These are phyloP conservation scores for Anthopleura xanthogrammica DNA, from an alignment of 92 coral and sea anemone species.

Conservation along the genomic window DNA sequence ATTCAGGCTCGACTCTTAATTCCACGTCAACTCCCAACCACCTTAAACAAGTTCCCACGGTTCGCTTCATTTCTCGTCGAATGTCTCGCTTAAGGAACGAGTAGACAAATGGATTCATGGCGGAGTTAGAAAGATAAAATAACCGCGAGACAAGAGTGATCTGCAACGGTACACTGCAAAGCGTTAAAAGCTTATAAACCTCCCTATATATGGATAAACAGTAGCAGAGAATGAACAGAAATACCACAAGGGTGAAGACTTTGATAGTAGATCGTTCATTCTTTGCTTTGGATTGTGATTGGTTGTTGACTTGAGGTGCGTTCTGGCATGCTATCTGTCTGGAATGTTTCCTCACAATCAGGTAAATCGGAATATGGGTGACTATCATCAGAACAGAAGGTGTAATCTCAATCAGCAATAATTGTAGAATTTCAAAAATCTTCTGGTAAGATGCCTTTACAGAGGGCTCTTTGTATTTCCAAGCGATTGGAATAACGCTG, in stretches of 20 bases:
- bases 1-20: background rate
- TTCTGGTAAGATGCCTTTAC: background rate
- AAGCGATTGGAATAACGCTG: conserved; percentile 43
- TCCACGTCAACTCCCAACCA: background rate
- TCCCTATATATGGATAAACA: conserved; percentile 46
- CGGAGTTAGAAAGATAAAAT: conserved; percentile 44
- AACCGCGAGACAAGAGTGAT: conserved; percentile 38
- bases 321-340: conserved; percentile 14
- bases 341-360: conserved; percentile 32
- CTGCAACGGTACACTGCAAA: conserved; percentile 15
- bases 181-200: conserved; percentile 25
- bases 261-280: conserved; percentile 29
- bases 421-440: background rate
- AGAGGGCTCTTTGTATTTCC: conserved; percentile 13
- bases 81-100: conserved; percentile 59
- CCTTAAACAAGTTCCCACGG: background rate
- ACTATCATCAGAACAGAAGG: conserved; percentile 40
- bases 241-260: conserved; percentile 51
- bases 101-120: conserved; percentile 61
- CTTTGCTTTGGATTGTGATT: conserved; percentile 9
- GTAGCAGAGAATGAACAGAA: conserved; percentile 57
- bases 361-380: conserved; percentile 34
- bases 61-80: conserved; percentile 29
- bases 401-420: conserved; percentile 42
- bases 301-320: background rate